Evolutionary conservation across 2,888 invertebrate genomes (phyloP), one percentile per base, ranked within the genome.

Genomic region (Euproctis similis): DNA sequence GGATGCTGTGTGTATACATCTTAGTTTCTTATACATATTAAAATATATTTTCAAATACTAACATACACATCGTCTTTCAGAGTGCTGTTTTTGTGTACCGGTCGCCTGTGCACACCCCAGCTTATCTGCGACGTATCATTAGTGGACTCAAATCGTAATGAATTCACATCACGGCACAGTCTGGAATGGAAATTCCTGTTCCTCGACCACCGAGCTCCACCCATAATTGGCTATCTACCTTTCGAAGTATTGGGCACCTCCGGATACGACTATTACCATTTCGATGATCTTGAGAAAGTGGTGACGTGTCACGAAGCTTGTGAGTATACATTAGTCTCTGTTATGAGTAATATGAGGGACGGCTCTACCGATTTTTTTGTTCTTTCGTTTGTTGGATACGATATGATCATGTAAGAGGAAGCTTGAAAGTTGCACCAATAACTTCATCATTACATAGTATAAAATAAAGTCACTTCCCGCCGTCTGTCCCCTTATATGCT

Each of bases 181-280:
- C 86, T 97, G 43, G 97, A 97, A 68, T 97, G 97, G 97, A 97
- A 97, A 69, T 97, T 96, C 64, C 78, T 97, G 11, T 96, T 95
- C 63, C 74, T 97, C 12, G 97, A 97, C 63, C 95, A 96, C 60
- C 89, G 96, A 55, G 96, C 95, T 1, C 92, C 95, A 1, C 92
- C 94, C 0, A 94, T 96, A 27, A 95, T 96, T 41, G 96, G 96
- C 0, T 97, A 97, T 48, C 80, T 96, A 53, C 97, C 97, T 0
- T 96, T 97, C 63, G 97, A 97, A 75, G 93, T 97, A 13, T 85
- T 97, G 2, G 97, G 97, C 22, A 97, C 96, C 1, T 97, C 97
- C 0, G 96, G 96, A 1, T 97, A 97, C 66, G 97, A 97, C 65
- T 97, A 97, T 64, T 97, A 96, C 59, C 97, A 97, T 66, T 92